Conservation (phyloP, 2,888 invertebrate genomes). For the Cephalotes varians region DNA sequence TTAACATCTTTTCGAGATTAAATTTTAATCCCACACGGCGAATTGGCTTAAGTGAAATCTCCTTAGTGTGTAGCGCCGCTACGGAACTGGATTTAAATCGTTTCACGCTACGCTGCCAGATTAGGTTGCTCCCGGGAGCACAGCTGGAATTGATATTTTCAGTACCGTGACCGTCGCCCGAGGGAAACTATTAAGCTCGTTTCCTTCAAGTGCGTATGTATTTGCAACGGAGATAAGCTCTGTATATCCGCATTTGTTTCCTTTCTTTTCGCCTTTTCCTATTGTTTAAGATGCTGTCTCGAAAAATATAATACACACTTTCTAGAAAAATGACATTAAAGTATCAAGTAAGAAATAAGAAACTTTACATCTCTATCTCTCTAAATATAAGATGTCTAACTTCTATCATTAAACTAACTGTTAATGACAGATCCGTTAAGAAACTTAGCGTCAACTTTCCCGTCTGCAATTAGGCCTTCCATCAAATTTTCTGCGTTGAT, state of each 20-base stretch:
- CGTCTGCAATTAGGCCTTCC: slow-evolving; percentile 22
- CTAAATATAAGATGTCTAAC: background rate
- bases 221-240: background rate
- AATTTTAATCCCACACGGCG: slow-evolving; percentile 53
- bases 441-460: slow-evolving; percentile 20
- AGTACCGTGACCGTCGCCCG: slow-evolving; percentile 48
- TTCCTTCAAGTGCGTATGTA: slow-evolving; percentile 39
- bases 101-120: slow-evolving; percentile 57
- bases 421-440: slow-evolving; percentile 38
- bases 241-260: background rate
- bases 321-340: background rate
- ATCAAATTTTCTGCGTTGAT: slow-evolving; percentile 34
- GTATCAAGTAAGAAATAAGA: background rate
- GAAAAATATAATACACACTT: slow-evolving; percentile 1
- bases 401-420: slow-evolving; percentile 18
- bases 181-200: slow-evolving; percentile 44
- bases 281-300: background rate
- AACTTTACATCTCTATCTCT: background rate
- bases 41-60: slow-evolving; percentile 54
- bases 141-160: slow-evolving; percentile 56
- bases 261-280: background rate
- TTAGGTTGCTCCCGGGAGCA: slow-evolving; percentile 57
- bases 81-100: slow-evolving; percentile 54
- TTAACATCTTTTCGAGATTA: slow-evolving; percentile 55
- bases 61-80: slow-evolving; percentile 47